Conservation (phyloP, 2,113 vertebrate species). For the Hoplias malabaricus region DNA sequence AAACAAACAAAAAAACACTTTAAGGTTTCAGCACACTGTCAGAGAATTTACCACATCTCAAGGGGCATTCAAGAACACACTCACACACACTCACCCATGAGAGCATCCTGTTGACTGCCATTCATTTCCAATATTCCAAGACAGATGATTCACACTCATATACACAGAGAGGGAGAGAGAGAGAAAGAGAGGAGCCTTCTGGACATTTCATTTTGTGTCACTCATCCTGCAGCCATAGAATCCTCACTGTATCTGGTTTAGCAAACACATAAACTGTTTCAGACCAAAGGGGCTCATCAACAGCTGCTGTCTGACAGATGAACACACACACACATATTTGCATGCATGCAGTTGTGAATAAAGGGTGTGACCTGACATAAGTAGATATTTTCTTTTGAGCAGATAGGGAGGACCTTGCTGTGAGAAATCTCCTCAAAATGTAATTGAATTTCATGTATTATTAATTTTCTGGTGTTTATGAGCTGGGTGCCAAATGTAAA, state of each 20-base stretch:
- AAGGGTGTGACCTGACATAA: neutral
- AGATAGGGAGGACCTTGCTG: neutral
- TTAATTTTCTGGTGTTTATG: neutral
- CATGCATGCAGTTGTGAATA: neutral
- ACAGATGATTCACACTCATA: neutral
- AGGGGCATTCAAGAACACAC: too few relatives aligned
- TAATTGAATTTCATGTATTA: constrained; percentile 19
- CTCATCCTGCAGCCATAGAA: constrained; percentile 3
- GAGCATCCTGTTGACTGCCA: neutral
- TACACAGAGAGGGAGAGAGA: neutral
- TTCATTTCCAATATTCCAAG: too few relatives aligned
- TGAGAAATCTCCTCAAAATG: neutral
- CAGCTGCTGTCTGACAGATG: neutral
- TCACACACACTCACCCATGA: neutral
- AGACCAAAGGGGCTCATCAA: neutral
- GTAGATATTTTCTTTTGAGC: constrained; percentile 6
- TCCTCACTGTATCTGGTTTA: neutral
- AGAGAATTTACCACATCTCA: too few relatives aligned
- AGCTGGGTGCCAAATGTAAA: neutral
- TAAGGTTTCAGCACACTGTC: too few relatives aligned
- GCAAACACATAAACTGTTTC: neutral
- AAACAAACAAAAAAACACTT: neutral
- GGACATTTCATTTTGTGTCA: constrained; percentile 8
- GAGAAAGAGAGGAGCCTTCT: neutral
- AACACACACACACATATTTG: neutral